Conservation (phyloP, 2,888 invertebrate species). For the Lycocerus yunnanus region DNA sequence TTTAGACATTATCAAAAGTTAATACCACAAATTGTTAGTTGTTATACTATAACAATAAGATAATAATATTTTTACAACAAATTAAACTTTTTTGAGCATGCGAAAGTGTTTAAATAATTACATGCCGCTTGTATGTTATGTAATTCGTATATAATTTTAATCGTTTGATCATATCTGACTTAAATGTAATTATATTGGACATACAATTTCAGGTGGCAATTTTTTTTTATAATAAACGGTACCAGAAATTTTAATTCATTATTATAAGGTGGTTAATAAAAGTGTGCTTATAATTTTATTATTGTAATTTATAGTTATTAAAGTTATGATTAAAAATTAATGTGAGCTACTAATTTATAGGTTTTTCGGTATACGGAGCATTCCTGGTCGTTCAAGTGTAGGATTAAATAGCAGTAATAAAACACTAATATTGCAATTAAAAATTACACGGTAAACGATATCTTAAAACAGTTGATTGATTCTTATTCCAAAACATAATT, state of each 20-base stretch:
- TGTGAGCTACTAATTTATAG: neutral
- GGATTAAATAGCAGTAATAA: neutral
- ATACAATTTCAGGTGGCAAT: neutral
- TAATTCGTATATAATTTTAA: neutral
- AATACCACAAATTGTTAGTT: neutral
- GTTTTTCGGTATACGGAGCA: neutral
- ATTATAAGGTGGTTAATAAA: neutral
- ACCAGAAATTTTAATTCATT: neutral
- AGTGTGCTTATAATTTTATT: neutral
- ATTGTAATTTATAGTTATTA: neutral
- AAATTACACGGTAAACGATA: neutral
- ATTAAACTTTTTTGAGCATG: neutral
- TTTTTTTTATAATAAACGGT: neutral
- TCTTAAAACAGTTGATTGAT: neutral
- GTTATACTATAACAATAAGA: neutral
- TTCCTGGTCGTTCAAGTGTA: neutral
- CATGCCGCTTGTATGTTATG: neutral
- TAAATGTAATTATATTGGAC: neutral
- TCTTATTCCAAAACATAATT: neutral
- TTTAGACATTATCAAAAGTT: neutral
- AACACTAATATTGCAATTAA: neutral
- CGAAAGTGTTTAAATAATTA: constrained; percentile 3
- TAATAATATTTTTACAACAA: neutral
- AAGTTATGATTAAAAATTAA: neutral
- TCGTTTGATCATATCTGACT: neutral